A percentile compares a stretch with the other conserved stretches of the same genome.
phyloP scores from a whole-genome alignment of 1,140 invertebrate genomes.

The Formica selysi region DNA sequence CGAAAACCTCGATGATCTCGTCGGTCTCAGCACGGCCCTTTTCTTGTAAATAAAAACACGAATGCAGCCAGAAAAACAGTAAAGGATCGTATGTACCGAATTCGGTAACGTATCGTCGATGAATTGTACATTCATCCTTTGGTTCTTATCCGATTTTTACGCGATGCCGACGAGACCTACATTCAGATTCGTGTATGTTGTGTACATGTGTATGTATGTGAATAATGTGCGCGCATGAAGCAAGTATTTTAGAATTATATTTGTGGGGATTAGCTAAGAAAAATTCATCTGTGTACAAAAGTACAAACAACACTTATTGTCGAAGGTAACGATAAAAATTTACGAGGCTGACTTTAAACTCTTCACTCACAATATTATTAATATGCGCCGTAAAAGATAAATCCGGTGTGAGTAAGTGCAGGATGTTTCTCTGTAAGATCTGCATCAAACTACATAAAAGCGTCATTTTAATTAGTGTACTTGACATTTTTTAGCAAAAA shows the following conservation, averaged over 20 bases:
- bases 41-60: constrained; percentile 75
- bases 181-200: constrained; percentile 26
- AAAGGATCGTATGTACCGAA: constrained; percentile 73
- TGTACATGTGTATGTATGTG: constrained; percentile 6
- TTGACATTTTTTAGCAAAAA: not conserved
- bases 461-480: not conserved
- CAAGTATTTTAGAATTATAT: not conserved
- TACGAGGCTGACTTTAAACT: constrained; percentile 34
- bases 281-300: constrained; percentile 78
- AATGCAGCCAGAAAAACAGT: constrained; percentile 66
- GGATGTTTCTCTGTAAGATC: not conserved
- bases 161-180: constrained; percentile 68
- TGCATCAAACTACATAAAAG: constrained; percentile 28
- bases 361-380: constrained; percentile 12
- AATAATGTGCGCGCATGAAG: not conserved
- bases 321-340: constrained; percentile 77
- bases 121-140: constrained; percentile 60
- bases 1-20: constrained; percentile 59
- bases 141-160: constrained; percentile 44
- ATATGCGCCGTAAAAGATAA: not conserved
- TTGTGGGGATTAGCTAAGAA: constrained; percentile 67
- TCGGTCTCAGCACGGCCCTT: constrained; percentile 60
- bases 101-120: constrained; percentile 72
- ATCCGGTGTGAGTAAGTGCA: not conserved
- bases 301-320: constrained; percentile 82